Evolutionary conservation across 2,113 vertebrate species (phyloP).

Genomic region (Apistogramma diplotaenia): DNA sequence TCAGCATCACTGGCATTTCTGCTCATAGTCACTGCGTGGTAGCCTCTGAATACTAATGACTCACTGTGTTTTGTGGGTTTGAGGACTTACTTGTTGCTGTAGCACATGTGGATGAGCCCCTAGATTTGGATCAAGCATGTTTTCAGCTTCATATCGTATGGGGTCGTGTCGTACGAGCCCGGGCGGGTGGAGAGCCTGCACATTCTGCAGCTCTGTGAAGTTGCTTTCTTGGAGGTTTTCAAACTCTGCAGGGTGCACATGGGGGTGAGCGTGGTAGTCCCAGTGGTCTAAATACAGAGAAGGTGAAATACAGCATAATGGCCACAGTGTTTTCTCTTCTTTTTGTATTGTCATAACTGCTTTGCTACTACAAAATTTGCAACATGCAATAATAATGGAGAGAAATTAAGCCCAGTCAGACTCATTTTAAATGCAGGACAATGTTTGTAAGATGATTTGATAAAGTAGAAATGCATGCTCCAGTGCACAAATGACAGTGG

Average conservation of each 20-base stretch:
- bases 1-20: neutral
- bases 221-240: slow-evolving; percentile 89
- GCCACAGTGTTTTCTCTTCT: neutral
- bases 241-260: slow-evolving; percentile 86
- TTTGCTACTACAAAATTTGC: neutral
- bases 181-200: slow-evolving; percentile 87
- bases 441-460: neutral
- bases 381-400: neutral
- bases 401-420: neutral
- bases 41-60: neutral
- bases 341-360: neutral
- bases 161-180: slow-evolving; percentile 72
- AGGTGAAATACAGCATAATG: slow-evolving; percentile 6
- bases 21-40: neutral
- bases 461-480: neutral
- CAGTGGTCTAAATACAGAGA: slow-evolving; percentile 85
- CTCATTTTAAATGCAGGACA: neutral
- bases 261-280: slow-evolving; percentile 85
- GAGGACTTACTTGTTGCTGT: slow-evolving; percentile 67
- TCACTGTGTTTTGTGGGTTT: neutral
- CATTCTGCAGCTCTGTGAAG: slow-evolving; percentile 96
- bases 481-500: neutral
- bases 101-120: slow-evolving; percentile 73
- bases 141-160: slow-evolving; percentile 86
- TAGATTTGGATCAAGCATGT: slow-evolving; percentile 84